Evolutionary conservation across 1,140 invertebrate genomes (phyloP).

Genomic region (Linepithema humile): DNA sequence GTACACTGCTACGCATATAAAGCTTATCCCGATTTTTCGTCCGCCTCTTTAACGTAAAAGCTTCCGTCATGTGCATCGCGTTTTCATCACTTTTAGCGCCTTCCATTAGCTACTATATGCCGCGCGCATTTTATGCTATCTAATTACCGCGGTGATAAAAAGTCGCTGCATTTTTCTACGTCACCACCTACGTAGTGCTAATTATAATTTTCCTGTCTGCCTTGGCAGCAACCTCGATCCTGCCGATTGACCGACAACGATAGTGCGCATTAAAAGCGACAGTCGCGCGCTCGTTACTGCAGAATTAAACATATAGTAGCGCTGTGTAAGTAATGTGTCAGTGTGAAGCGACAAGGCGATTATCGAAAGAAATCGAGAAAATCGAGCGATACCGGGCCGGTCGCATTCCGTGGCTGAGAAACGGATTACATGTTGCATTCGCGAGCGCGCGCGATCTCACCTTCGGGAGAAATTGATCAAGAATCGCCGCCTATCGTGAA

Average conservation of each 20-base stretch:
- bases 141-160: slow-evolving; percentile 39
- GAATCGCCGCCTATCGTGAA: neutral
- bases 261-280: slow-evolving; percentile 22
- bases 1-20: neutral
- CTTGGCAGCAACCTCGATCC: slow-evolving; percentile 51
- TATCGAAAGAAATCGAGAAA: slow-evolving; percentile 42
- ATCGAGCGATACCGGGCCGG: slow-evolving; percentile 35
- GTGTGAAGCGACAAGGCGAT: neutral
- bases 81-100: slow-evolving; percentile 11
- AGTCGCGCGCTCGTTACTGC: slow-evolving; percentile 2
- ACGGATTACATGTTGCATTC: neutral
- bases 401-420: slow-evolving; percentile 32
- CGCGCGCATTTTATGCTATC: slow-evolving; percentile 11
- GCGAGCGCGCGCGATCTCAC: neutral
- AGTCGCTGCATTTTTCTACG: neutral
- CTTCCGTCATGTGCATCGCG: neutral
- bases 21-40: neutral
- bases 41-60: neutral
- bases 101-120: slow-evolving; percentile 23
- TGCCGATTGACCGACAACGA: too few species aligned
- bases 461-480: slow-evolving; percentile 22
- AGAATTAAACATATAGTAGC: neutral
- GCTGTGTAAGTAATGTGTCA: neutral
- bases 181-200: neutral
- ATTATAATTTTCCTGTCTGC: slow-evolving; percentile 47